Base-by-base conservation (phyloP, 2,113 vertebrate genomes). In the Arothron firmamentum region DNA sequence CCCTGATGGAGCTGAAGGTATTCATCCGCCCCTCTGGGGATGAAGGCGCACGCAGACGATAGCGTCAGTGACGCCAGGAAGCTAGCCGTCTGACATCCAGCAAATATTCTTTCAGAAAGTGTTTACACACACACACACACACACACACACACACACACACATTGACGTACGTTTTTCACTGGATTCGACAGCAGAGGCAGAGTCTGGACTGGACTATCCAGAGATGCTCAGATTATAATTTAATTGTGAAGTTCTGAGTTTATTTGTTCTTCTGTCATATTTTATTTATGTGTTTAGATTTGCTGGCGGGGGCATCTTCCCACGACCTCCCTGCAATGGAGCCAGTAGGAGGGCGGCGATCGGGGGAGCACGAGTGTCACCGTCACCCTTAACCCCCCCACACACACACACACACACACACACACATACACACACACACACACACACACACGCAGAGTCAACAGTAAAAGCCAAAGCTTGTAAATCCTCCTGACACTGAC, bases 321-420 rank as follows among this genome's bases (percentile, higher is more conserved):
- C 86, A 88, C 81, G 83, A 82, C 76, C 81, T 58, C 18, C 7
- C 64, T 80, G 82, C 72, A 65, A 68, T 1, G 21, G 48, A 78
- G 74, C 80, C 80, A 82, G 59, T 15, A 56, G 17, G 45, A 70
- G 7, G 8, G 52, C 73, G 67, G 52, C 73, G 67, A 52, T 10
- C 46, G 55, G 63, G 28, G 45, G 56, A 62, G 57, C 56, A 79
- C 66, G 18, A 81, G 68, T 60, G 69, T 75, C 49, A 16, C 57
- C 56, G 12, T 38, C 34, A 38, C 6, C 34, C 51, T 57, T 70
- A 41, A 64, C 41, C 64, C 62, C 47, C 14, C 54, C 41, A 25
- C 21, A 2, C 2, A 23, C 21, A n/a, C n/a, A n/a, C n/a, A n/a
- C n/a, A n/a, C n/a, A n/a, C n/a, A n/a, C n/a, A n/a, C n/a, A 70